Percentiles rank a stretch among this genome's conserved stretches.
These are phyloP conservation scores for Kryptopterus vitreolus DNA, from an alignment of 2,797 vertebrate genomes.

Conservation along the genomic window DNA sequence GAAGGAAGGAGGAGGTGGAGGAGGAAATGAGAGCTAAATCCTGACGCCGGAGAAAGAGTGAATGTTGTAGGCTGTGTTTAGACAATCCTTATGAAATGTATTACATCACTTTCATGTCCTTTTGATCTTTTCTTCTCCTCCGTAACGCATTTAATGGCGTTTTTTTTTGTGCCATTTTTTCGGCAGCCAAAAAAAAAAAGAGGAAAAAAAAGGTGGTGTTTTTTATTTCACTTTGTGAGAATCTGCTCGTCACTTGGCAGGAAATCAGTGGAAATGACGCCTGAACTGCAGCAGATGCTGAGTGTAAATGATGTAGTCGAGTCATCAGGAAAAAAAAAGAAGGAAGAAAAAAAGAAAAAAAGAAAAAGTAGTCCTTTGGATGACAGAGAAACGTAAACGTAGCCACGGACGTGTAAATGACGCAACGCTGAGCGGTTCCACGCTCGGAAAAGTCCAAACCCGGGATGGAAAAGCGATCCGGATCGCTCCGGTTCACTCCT, in stretches of 20 bases:
- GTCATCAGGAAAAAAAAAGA: slow-evolving; percentile 69
- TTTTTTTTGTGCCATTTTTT: slow-evolving; percentile 45
- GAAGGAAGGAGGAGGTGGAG: too few species aligned
- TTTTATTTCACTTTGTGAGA: slow-evolving; percentile 58
- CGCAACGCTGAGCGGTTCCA: slow-evolving; percentile 18
- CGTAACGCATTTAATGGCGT: slow-evolving; percentile 5
- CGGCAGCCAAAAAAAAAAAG: background rate
- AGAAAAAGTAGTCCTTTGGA: slow-evolving; percentile 63
- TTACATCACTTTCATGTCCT: slow-evolving; percentile 58
- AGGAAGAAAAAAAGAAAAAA: too few species aligned
- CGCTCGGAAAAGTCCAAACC: slow-evolving; percentile 28
- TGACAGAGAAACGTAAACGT: slow-evolving; percentile 50
- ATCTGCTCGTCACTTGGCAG: slow-evolving; percentile 65
- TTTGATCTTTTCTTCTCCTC: slow-evolving; percentile 53
- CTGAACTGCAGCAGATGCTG: slow-evolving; percentile 69
- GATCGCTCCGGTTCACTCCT: background rate
- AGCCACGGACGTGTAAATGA: slow-evolving; percentile 32
- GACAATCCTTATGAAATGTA: slow-evolving; percentile 60
- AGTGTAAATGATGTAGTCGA: slow-evolving; percentile 70
- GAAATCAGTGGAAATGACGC: slow-evolving; percentile 59
- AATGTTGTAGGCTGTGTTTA: slow-evolving; percentile 52
- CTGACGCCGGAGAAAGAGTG: slow-evolving; percentile 32
- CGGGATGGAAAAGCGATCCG: background rate
- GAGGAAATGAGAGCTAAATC: slow-evolving; percentile 35
- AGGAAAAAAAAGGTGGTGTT: slow-evolving; percentile 12